These are phyloP conservation scores for Augochlora pura DNA, from an alignment of 1,140 invertebrate species.

Conservation along the genomic window DNA sequence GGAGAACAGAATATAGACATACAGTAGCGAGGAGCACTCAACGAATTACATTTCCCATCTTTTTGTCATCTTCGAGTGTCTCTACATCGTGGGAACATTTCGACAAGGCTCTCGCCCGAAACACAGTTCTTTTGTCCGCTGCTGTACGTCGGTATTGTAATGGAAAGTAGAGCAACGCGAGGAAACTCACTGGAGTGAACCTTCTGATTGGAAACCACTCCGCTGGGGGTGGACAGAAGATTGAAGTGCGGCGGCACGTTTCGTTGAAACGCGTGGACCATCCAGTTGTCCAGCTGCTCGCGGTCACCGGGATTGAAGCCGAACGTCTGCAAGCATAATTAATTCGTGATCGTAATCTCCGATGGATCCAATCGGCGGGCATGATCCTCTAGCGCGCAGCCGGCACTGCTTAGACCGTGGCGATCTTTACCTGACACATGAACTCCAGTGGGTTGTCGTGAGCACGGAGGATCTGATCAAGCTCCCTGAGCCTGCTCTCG, in stretches of 20 bases:
- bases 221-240: constrained; percentile 81
- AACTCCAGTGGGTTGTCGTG: constrained; percentile 91
- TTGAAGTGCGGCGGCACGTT: constrained; percentile 91
- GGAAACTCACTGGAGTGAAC: constrained; percentile 74
- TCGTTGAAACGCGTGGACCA: constrained; percentile 89
- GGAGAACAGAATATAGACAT: too few relatives aligned
- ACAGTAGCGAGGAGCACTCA: too few relatives aligned
- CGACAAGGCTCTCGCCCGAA: too few relatives aligned
- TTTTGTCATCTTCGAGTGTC: too few relatives aligned
- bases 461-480: constrained; percentile 89
- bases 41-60: too few relatives aligned
- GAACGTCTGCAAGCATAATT: constrained; percentile 82
- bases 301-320: constrained; percentile 88
- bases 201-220: constrained; percentile 67
- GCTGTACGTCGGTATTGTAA: too few relatives aligned
- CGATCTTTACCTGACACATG: constrained; percentile 89
- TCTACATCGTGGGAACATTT: too few relatives aligned
- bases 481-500: constrained; percentile 89
- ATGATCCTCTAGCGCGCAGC: neutral
- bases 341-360: neutral
- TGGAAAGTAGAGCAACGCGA: neutral
- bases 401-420: too few relatives aligned
- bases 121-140: too few relatives aligned
- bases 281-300: constrained; percentile 90
- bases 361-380: neutral